Evolutionary conservation across 1,140 invertebrate species (phyloP), one percentile per base, ranked within the genome.

Genomic region (Mylabris phalerata): DNA sequence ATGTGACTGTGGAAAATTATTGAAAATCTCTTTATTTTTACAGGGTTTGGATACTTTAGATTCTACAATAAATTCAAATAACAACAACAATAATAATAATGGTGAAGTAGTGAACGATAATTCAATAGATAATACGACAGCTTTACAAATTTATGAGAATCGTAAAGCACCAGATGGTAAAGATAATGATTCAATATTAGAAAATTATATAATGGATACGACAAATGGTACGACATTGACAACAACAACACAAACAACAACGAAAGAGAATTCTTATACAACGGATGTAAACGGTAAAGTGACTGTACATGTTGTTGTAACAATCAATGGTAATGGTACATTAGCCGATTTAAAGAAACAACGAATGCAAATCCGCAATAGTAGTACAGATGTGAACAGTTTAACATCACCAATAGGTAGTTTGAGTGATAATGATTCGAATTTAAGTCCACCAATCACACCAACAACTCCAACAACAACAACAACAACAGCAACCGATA

Each of bases 261-360:
- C 32, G 0, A 42, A 42, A 42, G 41, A 42, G 10, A 42, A 42
- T 4, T n/a, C 9, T 6, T 42, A 42, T 11, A 42, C 41, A 42
- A 42, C 41, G 1, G 87, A 90, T 75, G 85, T 85, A 73, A 90
- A 90, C 78, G 88, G 88, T 74, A 91, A 92, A 80, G 90, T 92
- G 71, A 89, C 92, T 64, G 81, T 90, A 77, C 85, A 87, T 72
- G 87, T 89, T 75, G 83, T 88, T 64, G 86, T 88, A 68, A 82
- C 77, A 43, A 80, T 77, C 48, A 82, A 78, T 67, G 78, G 74
- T 11, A 77, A 78, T 55, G 73, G 67, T 66, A 93, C 91, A 25
- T 80, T 95, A 59, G 88, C 90, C 38, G 92, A 95, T 75, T 77
- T 95, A 69, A 95, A 95, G 77, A 93, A 93, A 70, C 90, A 93